phyloP scores from a whole-genome alignment of 2,113 vertebrate genomes.

The Heteronetta atricapilla region DNA sequence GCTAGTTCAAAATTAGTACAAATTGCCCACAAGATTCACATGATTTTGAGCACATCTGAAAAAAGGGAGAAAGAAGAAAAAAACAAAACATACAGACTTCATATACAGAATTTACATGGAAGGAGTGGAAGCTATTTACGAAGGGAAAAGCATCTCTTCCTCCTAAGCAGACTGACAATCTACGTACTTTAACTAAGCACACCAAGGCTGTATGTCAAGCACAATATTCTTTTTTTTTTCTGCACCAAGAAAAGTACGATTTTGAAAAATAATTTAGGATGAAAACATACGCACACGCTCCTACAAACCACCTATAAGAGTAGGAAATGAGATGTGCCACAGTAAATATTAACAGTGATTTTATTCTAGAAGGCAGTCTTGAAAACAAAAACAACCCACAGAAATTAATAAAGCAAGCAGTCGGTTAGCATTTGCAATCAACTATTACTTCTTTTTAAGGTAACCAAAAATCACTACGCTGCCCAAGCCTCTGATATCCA shows the following conservation, averaged over 20 bases:
- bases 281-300: background rate
- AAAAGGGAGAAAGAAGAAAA: background rate
- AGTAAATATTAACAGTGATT: background rate
- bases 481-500: too few relatives aligned
- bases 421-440: background rate
- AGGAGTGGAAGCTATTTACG: background rate
- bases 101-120: background rate
- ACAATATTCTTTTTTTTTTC: too few relatives aligned
- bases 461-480: too few relatives aligned
- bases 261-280: background rate
- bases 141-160: background rate
- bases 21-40: background rate
- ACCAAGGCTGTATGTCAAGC: fast-evolving
- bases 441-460: background rate
- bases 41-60: background rate
- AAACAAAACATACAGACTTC: background rate
- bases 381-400: background rate
- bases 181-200: background rate
- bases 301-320: background rate
- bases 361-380: background rate
- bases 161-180: background rate
- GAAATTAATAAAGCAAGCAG: background rate
- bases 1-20: background rate
- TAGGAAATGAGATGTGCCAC: background rate
- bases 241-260: background rate